Evolutionary conservation across 2,888 invertebrate genomes (phyloP), one percentile per base, ranked within the genome.

Genomic region (Dynastes hyllus): DNA sequence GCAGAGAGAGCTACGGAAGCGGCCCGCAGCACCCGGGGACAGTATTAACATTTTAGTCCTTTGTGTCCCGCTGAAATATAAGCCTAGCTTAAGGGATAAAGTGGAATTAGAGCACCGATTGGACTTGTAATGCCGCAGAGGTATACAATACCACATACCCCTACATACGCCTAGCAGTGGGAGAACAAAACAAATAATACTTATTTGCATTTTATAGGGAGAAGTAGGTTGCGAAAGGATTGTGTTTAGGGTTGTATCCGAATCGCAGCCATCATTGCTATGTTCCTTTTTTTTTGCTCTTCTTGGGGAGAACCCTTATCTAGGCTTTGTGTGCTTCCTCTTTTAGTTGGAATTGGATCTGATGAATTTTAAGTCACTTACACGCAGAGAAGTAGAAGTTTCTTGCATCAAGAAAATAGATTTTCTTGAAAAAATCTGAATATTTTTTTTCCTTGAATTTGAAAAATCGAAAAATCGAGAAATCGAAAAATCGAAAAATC

Each of bases 21-120:
- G 13, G 55, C 63, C 63, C 63, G 32, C 63, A 63, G 63, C 63
- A 63, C 63, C 63, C 63, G 63, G 32, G 63, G 63, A 63, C 84
- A 84, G 85, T 83, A 85, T 86, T 85, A 85, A 84, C 85, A 85
- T 86, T 85, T 85, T 84, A 85, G 85, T 84, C 85, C 85, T 84
- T 86, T 85, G 67, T 85, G 84, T 84, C 83, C 84, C 84, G 81
- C 83, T 83, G 84, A 85, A 85, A 85, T 85, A 85, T 86, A 86
- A 86, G 84, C 85, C 84, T 71, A 79, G 85, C 84, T 86, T 86
- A 86, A 83, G 77, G 84, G 86, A 85, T 85, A 82, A 83, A 85
- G 81, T 82, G 82, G 85, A 84, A 86, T 85, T 86, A 85, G 84
- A 83, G 82, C 85, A 83, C 83, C 85, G 85, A 86, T 86, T 85